Conservation (phyloP, 1,140 invertebrate genomes). For the Telenomus remus region DNA sequence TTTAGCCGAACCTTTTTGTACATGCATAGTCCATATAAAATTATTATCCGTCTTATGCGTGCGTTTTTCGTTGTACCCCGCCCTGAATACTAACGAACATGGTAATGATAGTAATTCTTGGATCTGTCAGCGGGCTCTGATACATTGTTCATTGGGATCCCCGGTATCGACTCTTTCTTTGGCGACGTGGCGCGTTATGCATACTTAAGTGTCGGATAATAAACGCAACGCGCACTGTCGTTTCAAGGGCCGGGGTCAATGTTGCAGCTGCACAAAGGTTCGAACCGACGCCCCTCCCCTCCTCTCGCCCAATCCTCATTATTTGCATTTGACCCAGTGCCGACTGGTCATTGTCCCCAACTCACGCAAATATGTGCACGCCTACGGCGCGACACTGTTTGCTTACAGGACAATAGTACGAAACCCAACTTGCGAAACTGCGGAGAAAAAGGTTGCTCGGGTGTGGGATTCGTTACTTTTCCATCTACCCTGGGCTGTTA, state of each 20-base stretch:
- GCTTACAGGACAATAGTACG: constrained; percentile 40
- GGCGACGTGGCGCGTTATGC: constrained; percentile 19
- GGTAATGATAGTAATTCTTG: constrained; percentile 53
- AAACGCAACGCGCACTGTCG: constrained; percentile 21
- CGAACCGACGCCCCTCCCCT: constrained; percentile 24
- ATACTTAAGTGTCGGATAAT: constrained; percentile 38
- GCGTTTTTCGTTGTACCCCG: constrained; percentile 24
- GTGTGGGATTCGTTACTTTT: constrained; percentile 31
- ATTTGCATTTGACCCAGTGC: constrained; percentile 54
- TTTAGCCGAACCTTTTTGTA: constrained; percentile 19
- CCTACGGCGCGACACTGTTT: constrained; percentile 40
- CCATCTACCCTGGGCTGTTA: background rate
- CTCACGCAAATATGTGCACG: constrained; percentile 39
- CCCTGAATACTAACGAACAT: constrained; percentile 52
- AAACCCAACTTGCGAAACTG: constrained; percentile 39
- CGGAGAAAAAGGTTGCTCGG: constrained; percentile 5
- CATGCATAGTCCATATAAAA: constrained; percentile 50
- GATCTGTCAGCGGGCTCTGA: constrained; percentile 35
- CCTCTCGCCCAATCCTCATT: no score
- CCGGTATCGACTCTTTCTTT: constrained; percentile 4
- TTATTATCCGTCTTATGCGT: constrained; percentile 51
- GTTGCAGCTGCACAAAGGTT: constrained; percentile 31
- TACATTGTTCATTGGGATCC: constrained; percentile 47
- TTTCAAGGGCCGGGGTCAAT: constrained; percentile 45
- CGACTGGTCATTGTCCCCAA: constrained; percentile 40